phyloP scores from a whole-genome alignment of 2,888 invertebrate species.

The Cryptus armator region DNA sequence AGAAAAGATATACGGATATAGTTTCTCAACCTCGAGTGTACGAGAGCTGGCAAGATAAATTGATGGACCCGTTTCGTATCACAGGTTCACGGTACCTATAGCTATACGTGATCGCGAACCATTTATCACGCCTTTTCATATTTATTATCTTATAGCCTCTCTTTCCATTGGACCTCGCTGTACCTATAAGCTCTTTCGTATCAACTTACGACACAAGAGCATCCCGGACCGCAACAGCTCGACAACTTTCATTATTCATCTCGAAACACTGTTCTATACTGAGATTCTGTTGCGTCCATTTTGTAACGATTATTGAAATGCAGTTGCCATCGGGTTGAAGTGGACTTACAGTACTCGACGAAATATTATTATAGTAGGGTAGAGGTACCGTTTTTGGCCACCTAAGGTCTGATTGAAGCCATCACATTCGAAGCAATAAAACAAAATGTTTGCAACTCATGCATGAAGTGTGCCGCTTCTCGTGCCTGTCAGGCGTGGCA shows the following conservation, averaged over 20 bases:
- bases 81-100: slow-evolving; percentile 24
- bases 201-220: slow-evolving; percentile 64
- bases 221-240: slow-evolving; percentile 24
- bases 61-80: slow-evolving; percentile 60
- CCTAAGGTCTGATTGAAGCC: too few species aligned
- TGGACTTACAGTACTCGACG: not conserved
- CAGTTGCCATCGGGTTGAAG: not conserved
- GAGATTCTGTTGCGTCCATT: not conserved
- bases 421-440: too few species aligned
- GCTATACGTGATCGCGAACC: slow-evolving; percentile 61
- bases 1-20: slow-evolving; percentile 10
- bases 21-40: slow-evolving; percentile 46
- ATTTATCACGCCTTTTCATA: slow-evolving; percentile 76
- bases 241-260: slow-evolving; percentile 59
- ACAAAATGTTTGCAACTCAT: too few species aligned
- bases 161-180: slow-evolving; percentile 53
- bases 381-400: too few species aligned
- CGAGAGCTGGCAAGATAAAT: slow-evolving; percentile 60
- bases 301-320: slow-evolving; percentile 33
- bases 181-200: slow-evolving; percentile 63
- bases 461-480: too few species aligned
- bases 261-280: slow-evolving; percentile 32
- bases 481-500: too few species aligned
- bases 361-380: too few species aligned
- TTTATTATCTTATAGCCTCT: slow-evolving; percentile 71